Conservation (phyloP, 2,797 vertebrate genomes). For the Eutrigla gurnardus region DNA sequence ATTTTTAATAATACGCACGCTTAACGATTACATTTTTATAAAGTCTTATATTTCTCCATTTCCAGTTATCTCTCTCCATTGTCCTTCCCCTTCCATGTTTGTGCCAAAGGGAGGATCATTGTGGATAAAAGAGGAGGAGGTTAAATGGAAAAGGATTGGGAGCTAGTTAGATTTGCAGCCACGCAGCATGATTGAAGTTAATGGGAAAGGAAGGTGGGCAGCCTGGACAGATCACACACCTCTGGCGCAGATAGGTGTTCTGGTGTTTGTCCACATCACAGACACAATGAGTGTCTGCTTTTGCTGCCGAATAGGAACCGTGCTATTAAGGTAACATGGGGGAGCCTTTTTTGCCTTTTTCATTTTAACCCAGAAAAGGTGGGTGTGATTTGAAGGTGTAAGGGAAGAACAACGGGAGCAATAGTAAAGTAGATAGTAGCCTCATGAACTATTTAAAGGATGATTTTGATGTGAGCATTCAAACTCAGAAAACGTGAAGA, state of each 20-base stretch:
- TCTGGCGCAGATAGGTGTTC: constrained; percentile 48
- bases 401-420: constrained; percentile 5
- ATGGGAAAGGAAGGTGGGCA: constrained; percentile 61
- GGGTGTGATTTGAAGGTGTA: constrained; percentile 22
- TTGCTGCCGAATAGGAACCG: constrained; percentile 20
- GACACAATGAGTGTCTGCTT: constrained; percentile 48
- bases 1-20: constrained; percentile 8
- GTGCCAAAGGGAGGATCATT: constrained; percentile 44
- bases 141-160: constrained; percentile 54
- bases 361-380: background rate
- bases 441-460: background rate
- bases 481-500: background rate
- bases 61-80: background rate
- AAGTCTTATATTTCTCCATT: background rate
- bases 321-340: constrained; percentile 12
- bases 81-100: constrained; percentile 24
- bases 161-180: constrained; percentile 52
- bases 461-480: background rate
- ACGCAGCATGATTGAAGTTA: constrained; percentile 66
- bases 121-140: constrained; percentile 35
- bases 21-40: background rate
- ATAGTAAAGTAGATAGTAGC: background rate
- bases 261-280: constrained; percentile 21
- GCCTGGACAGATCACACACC: constrained; percentile 58
- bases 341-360: background rate